A percentile compares a stretch with the other conserved stretches of the same genome.
Conservation (phyloP, 2,888 invertebrate species). For the Volucella inflata region DNA sequence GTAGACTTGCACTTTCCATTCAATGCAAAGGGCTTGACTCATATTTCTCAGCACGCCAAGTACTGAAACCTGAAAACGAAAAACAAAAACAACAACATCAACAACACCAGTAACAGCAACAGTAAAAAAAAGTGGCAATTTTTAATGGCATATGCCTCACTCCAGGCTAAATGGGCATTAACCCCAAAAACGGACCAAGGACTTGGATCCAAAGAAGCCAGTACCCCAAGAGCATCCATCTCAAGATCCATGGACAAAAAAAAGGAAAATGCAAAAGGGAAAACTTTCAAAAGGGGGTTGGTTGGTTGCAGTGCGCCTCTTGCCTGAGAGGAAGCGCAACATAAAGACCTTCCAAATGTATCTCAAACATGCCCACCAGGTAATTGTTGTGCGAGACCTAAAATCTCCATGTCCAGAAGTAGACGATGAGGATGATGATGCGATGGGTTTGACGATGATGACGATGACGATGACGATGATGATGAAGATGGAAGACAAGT, state of each 20-base stretch:
- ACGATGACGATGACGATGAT: no score
- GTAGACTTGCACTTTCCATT: conserved; percentile 68
- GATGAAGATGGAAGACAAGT: neutral
- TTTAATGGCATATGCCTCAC: conserved; percentile 68
- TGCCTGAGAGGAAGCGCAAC: conserved; percentile 15
- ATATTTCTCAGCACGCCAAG: conserved; percentile 53
- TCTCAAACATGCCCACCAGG: conserved; percentile 65
- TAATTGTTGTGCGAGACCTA: conserved; percentile 60
- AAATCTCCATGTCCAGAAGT: conserved; percentile 64
- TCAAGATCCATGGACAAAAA: neutral
- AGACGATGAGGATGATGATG: conserved; percentile 30
- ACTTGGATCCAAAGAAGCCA: conserved; percentile 8
- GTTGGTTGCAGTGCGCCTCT: neutral
- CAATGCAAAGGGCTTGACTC: conserved; percentile 71
- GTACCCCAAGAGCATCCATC: conserved; percentile 46
- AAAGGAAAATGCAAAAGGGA: conserved; percentile 27
- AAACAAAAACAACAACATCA: neutral
- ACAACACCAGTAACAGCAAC: neutral
- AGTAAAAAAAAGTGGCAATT: conserved; percentile 55
- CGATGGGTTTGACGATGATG: neutral
- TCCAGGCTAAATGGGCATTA: conserved; percentile 70
- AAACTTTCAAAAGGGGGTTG: neutral
- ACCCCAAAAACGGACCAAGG: conserved; percentile 46
- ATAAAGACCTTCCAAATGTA: conserved; percentile 50
- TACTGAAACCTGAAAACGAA: conserved; percentile 10